Evolutionary conservation across 2,888 invertebrate genomes (phyloP).

Genomic region (Meloe dianella): DNA sequence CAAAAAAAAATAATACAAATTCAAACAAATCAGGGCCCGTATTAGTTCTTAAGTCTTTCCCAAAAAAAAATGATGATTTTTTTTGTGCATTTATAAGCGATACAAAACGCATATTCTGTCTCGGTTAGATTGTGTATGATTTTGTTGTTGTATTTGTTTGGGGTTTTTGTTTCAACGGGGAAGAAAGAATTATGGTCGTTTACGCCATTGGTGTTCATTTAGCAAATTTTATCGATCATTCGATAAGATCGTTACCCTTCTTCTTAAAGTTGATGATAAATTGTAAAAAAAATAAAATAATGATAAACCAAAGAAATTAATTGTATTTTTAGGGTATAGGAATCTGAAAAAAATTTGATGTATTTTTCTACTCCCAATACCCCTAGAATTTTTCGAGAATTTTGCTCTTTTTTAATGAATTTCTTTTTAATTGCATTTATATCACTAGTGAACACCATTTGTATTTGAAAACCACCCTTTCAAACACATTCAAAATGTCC

Average conservation of each 20-base stretch:
- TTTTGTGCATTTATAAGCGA: too few relatives aligned
- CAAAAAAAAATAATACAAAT: neutral
- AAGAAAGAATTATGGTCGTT: neutral
- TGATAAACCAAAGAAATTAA: too few relatives aligned
- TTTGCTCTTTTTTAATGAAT: neutral
- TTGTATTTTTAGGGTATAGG: constrained; percentile 30
- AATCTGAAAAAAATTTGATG: constrained; percentile 35
- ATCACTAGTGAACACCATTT: neutral
- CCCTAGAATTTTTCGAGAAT: neutral
- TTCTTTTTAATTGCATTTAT: neutral
- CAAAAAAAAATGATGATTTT: too few relatives aligned
- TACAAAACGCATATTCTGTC: neutral
- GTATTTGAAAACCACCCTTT: neutral
- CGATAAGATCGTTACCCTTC: neutral
- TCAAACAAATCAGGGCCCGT: constrained; percentile 14
- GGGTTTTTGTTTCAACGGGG: too few relatives aligned
- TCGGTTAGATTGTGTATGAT: too few relatives aligned
- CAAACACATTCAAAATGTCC: neutral
- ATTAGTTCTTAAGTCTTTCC: constrained; percentile 12
- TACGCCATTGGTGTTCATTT: constrained; percentile 4
- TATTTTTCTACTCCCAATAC: constrained; percentile 47
- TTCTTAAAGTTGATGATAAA: constrained; percentile 10
- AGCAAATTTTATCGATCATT: neutral
- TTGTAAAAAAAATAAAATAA: constrained; percentile 20
- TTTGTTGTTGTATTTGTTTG: too few relatives aligned